Evolutionary conservation across 2,797 vertebrate genomes (phyloP).

Genomic region (Sebastolobus altivelis): DNA sequence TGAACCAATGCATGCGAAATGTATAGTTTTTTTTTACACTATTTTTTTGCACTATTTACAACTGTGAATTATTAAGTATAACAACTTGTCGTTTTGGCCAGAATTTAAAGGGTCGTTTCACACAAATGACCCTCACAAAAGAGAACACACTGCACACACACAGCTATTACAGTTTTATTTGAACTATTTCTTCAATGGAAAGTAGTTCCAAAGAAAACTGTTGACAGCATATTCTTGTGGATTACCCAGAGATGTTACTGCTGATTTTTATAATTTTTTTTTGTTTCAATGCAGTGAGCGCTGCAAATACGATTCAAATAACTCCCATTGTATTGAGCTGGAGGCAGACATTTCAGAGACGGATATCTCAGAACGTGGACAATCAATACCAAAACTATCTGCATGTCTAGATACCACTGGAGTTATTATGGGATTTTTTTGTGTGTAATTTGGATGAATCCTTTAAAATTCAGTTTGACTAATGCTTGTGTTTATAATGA

Average conservation of each 20-base stretch:
- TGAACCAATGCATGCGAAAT: not conserved
- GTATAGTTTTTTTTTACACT: not conserved
- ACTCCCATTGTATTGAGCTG: not conserved
- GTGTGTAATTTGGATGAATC: conserved; percentile 17
- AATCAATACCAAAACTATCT: not conserved
- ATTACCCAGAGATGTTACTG: not conserved
- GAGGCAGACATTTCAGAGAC: not conserved
- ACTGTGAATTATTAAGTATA: not conserved
- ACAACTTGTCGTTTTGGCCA: not conserved
- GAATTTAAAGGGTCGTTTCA: not conserved
- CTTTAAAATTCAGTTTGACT: not conserved
- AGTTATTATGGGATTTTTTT: not conserved
- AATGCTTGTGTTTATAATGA: not conserved
- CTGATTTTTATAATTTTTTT: not conserved
- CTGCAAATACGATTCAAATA: not conserved
- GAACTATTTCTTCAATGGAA: not conserved
- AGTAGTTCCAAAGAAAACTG: not conserved
- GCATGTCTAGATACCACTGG: not conserved
- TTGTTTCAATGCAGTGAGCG: not conserved
- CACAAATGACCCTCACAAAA: not conserved
- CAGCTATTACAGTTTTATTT: not conserved
- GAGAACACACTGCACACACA: not conserved
- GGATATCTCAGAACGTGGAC: not conserved
- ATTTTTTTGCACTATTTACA: not conserved
- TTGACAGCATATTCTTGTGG: not conserved